A percentile compares a stretch with the other conserved stretches of the same genome.
phyloP scores from a whole-genome alignment of 1,140 invertebrate species.

The Wiebesia pumilae region DNA sequence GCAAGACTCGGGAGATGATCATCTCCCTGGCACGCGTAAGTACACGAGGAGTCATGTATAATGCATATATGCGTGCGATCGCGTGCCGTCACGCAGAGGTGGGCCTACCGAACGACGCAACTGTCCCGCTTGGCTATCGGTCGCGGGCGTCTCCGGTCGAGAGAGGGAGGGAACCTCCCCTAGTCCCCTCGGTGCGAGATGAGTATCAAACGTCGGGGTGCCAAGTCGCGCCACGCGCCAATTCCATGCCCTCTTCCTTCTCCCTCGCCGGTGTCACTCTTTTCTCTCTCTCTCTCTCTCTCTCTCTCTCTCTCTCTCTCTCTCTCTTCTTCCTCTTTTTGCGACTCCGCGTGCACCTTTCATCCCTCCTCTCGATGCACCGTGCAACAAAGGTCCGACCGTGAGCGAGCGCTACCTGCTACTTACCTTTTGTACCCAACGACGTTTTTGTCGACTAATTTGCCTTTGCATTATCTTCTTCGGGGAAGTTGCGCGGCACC shows the following conservation, averaged over 20 bases:
- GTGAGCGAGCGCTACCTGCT: background rate
- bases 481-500: background rate
- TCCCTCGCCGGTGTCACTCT: no score
- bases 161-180: background rate
- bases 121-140: background rate
- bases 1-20: background rate
- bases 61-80: conserved; percentile 27
- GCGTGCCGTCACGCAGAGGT: conserved; percentile 48
- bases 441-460: conserved; percentile 33
- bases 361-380: background rate
- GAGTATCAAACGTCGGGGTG: conserved; percentile 41
- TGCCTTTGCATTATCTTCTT: conserved; percentile 21
- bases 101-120: background rate
- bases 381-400: conserved; percentile 6
- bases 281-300: background rate
- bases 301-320: no score
- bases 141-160: background rate
- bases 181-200: conserved; percentile 25
- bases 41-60: background rate
- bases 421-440: background rate
- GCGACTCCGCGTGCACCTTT: background rate
- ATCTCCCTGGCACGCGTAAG: background rate
- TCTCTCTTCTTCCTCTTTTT: background rate
- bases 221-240: conserved; percentile 20
- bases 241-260: conserved; percentile 35